Percentiles rank a stretch among this genome's conserved stretches.
These are phyloP conservation scores for Tenthredo scrophulariae DNA, from an alignment of 2,888 invertebrate genomes.

Conservation along the genomic window DNA sequence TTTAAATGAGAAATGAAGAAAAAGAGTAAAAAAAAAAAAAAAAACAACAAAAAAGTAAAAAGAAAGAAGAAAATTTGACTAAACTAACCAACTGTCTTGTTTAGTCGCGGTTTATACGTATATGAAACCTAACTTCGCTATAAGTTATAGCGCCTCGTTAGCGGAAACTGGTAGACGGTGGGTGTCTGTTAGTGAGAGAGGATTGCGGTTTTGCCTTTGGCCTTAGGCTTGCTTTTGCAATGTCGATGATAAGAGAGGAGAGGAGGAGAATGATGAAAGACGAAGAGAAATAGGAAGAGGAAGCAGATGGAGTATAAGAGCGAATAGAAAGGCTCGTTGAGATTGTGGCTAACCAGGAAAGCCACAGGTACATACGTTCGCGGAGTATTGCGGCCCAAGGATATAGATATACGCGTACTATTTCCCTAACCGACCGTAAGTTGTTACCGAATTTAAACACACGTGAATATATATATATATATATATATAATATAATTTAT, in stretches of 20 bases:
- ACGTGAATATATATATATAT: neutral
- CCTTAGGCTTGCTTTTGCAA: neutral
- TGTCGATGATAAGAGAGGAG: neutral
- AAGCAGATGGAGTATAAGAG: neutral
- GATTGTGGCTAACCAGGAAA: slow-evolving; percentile 20
- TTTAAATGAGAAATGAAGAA: neutral
- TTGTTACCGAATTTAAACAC: slow-evolving; percentile 4
- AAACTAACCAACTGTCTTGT: neutral
- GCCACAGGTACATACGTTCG: slow-evolving; percentile 32
- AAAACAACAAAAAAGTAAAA: neutral
- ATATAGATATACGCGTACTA: neutral
- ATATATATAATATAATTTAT: neutral
- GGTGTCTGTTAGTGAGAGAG: neutral
- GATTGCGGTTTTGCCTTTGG: neutral
- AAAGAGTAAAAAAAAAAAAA: neutral
- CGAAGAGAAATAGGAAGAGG: neutral
- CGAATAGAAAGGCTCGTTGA: neutral
- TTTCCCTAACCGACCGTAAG: slow-evolving; percentile 8
- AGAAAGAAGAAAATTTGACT: neutral
- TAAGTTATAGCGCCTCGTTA: neutral
- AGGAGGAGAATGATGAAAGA: neutral
- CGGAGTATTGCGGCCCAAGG: slow-evolving; percentile 16
- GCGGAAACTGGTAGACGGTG: neutral
- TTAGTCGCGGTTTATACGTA: neutral
- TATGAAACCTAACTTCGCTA: neutral